Evolutionary conservation across 2,797 vertebrate species (phyloP), one percentile per base, ranked within the genome.

Genomic region (Sternotherus odoratus): DNA sequence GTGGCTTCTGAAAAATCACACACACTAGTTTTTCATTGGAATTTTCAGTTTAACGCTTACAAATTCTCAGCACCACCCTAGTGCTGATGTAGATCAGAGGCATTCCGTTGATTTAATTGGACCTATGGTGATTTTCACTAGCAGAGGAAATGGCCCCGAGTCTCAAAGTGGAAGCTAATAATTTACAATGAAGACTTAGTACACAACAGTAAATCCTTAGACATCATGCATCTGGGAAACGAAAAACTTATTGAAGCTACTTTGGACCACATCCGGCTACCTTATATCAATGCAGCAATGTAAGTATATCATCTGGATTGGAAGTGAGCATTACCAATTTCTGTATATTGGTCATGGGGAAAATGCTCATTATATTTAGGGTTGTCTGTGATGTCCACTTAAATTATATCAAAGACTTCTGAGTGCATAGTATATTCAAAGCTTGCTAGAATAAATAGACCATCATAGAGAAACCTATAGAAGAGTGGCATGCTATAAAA

Each of bases 291-390:
- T 7, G 74, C 4, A 83, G 24, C 1, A 2, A 10, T 26, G 85
- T 85, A 8, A 43, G 79, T 75, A 33, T 4, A 56, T 66, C 8
- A 6, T 74, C 89, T 88, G 28, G 30, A 74, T 26, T 43, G 74
- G 46, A 49, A 15, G 69, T 33, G 4, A 39, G 17, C 6, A 66
- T 2, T 89, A 60, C 24, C 1, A 77, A 17, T 85, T 80, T 79
- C 26, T 50, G 36, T 66, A 6, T 43, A 46, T 36, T 15, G 51
- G 28, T 4, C 0, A 0, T 2, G 8, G 12, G 0, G 28, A 60
- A 30, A 77, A 54, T 85, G 17, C 7, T 84, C 28, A 56, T 95
- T 90, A 54, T 72, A 60, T 30, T 77, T 13, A 43, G 5, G 23
- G 28, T 24, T 85, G 77, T 85, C 51, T 94, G 51, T 24, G 28